Conservation (phyloP, 2,888 invertebrate species). For the Tiliacea citrago region DNA sequence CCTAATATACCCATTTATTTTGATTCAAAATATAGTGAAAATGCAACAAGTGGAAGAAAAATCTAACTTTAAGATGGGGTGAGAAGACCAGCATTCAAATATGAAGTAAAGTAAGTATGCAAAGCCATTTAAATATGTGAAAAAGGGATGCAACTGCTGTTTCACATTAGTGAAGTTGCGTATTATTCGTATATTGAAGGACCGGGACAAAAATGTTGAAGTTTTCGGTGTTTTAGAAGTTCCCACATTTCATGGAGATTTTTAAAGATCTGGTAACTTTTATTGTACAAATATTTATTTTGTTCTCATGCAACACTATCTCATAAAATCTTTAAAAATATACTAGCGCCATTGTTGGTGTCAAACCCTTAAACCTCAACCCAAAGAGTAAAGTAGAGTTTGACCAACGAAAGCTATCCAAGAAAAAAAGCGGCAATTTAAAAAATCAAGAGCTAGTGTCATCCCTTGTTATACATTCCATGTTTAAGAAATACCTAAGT, state of each 20-base stretch:
- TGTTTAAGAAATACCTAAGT: too few relatives aligned
- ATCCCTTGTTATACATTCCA: too few relatives aligned
- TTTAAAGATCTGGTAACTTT: conserved; percentile 27
- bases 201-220: neutral
- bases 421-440: too few relatives aligned
- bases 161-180: neutral
- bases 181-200: neutral
- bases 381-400: too few relatives aligned
- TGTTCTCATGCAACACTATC: conserved; percentile 26
- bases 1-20: accelerated
- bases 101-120: neutral
- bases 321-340: neutral
- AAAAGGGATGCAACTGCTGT: neutral
- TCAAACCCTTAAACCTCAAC: too few relatives aligned
- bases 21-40: neutral
- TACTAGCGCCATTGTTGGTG: conserved; percentile 40
- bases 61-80: neutral
- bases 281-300: neutral
- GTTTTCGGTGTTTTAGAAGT: neutral
- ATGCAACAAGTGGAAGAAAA: conserved; percentile 35
- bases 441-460: too few relatives aligned
- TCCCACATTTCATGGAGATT: conserved; percentile 15
- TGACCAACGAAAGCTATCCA: too few relatives aligned
- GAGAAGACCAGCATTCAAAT: neutral
- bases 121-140: neutral